A percentile compares a stretch with the other conserved stretches of the same genome.
These are phyloP conservation scores for Corythaeola cristata DNA, from an alignment of 2,113 vertebrate species.

Conservation along the genomic window DNA sequence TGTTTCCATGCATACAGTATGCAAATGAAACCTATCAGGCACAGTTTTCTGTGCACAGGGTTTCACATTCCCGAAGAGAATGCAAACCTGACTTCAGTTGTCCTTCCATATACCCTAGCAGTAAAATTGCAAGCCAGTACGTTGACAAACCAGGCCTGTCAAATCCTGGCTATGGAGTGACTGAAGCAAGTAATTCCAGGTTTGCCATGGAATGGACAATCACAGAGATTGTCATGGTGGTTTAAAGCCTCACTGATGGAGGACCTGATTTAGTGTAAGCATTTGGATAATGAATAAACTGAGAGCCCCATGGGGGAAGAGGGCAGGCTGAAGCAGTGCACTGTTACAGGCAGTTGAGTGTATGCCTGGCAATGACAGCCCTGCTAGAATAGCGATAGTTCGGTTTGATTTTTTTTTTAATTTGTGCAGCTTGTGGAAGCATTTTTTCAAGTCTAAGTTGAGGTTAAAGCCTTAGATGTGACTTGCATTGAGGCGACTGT, in stretches of 20 bases:
- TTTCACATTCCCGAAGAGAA: constrained; percentile 12
- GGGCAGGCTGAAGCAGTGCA: background rate
- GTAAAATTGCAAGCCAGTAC: background rate
- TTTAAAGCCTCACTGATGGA: constrained; percentile 24
- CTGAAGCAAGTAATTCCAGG: constrained; percentile 8
- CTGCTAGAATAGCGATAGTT: background rate
- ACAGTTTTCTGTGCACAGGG: background rate
- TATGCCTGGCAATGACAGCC: background rate
- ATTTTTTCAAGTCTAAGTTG: constrained; percentile 2
- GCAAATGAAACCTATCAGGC: background rate
- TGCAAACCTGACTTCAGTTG: background rate
- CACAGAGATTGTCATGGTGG: background rate
- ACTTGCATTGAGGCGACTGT: background rate
- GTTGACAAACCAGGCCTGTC: background rate
- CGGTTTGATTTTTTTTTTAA: background rate
- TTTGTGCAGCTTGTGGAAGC: background rate
- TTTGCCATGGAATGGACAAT: background rate
- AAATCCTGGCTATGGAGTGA: constrained; percentile 1
- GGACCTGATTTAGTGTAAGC: background rate
- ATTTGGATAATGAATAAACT: constrained; percentile 2
- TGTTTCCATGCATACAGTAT: background rate
- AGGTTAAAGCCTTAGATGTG: constrained; percentile 17
- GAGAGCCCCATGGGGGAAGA: background rate
- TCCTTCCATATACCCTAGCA: background rate
- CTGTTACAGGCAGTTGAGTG: background rate